These are phyloP conservation scores for Zoanthus solanderi DNA, from an alignment of 92 coral and sea anemone genomes.

Conservation along the genomic window DNA sequence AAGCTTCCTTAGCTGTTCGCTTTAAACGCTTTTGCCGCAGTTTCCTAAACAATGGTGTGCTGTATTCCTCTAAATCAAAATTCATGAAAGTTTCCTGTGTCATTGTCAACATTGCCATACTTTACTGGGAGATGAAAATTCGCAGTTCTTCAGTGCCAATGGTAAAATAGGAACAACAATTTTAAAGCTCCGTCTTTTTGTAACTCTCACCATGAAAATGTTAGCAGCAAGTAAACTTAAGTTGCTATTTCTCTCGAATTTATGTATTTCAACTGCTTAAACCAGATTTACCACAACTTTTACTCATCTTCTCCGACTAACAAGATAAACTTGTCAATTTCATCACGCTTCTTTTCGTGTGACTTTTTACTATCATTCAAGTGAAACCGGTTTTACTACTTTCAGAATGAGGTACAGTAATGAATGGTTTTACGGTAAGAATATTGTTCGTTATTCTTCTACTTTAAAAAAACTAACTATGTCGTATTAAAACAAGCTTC, in stretches of 20 bases:
- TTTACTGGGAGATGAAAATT: constrained; percentile 19
- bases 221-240: neutral
- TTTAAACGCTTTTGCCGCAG: constrained; percentile 77
- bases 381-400: constrained; percentile 46
- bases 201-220: neutral
- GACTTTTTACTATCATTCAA: neutral
- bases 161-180: neutral
- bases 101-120: constrained; percentile 80
- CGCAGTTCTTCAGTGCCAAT: neutral
- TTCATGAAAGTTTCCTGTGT: constrained; percentile 71
- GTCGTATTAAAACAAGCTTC: neutral
- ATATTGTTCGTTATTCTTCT: neutral
- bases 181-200: neutral
- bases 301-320: neutral
- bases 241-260: neutral
- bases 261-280: neutral
- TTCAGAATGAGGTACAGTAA: neutral
- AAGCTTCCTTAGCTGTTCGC: constrained; percentile 82
- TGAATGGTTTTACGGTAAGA: neutral
- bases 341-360: neutral
- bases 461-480: neutral
- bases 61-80: constrained; percentile 82
- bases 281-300: constrained; percentile 6
- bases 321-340: constrained; percentile 35
- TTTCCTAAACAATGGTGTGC: constrained; percentile 83